Percentiles rank a stretch among this genome's conserved stretches.
phyloP scores from a whole-genome alignment of 2,888 invertebrate genomes.

The Drosophila rubida region DNA sequence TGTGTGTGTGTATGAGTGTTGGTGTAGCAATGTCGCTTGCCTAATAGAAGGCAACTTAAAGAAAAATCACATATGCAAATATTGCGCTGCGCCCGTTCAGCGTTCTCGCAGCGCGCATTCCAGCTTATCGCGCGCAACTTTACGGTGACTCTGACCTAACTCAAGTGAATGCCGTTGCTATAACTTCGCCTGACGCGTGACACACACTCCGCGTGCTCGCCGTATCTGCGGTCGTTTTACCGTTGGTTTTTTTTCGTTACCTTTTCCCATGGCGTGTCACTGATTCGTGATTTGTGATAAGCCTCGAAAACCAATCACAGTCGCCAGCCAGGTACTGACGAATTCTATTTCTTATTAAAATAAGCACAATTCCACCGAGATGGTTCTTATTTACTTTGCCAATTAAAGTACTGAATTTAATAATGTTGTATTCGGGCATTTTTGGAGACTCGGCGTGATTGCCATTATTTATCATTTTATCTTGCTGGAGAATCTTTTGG shows the following conservation, averaged over 20 bases:
- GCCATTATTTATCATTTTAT: conserved; percentile 19
- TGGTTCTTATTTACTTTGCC: background rate
- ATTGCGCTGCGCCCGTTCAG: conserved; percentile 17
- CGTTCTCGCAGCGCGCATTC: conserved; percentile 9
- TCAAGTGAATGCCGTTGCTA: conserved; percentile 31
- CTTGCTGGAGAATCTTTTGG: conserved; percentile 17
- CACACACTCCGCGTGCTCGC: conserved; percentile 17
- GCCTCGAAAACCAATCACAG: conserved; percentile 31
- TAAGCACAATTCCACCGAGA: background rate
- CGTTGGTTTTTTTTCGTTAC: background rate
- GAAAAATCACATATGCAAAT: conserved; percentile 63
- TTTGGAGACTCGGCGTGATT: conserved; percentile 4
- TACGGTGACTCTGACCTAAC: conserved; percentile 47
- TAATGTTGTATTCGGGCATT: background rate
- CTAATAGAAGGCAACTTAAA: conserved; percentile 5
- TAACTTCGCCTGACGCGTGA: conserved; percentile 19
- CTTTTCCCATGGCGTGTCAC: conserved; percentile 18
- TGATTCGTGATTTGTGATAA: conserved; percentile 47
- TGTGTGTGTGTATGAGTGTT: conserved; percentile 3
- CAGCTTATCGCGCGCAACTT: conserved; percentile 37
- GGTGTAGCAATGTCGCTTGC: conserved; percentile 3
- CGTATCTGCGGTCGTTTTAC: conserved; percentile 19
- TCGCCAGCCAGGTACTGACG: conserved; percentile 19
- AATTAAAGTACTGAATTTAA: background rate
- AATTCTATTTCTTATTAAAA: conserved; percentile 10